Evolutionary conservation across 2,797 vertebrate genomes (phyloP).

Genomic region (Crocidura indochinensis): DNA sequence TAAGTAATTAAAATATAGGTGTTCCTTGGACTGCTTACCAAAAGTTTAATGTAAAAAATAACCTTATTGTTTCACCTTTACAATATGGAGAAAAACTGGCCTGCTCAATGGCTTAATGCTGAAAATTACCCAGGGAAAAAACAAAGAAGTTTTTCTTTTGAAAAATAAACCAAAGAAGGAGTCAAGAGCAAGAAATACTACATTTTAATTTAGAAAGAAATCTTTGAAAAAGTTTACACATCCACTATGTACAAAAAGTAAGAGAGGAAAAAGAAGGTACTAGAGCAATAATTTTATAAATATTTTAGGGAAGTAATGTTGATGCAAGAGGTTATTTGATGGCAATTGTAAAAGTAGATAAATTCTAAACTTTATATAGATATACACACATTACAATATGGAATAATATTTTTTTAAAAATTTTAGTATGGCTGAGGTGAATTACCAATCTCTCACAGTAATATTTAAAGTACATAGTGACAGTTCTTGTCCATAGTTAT

Average conservation of each 20-base stretch:
- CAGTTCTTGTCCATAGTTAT: too few relatives aligned
- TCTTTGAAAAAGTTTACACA: conserved; percentile 49
- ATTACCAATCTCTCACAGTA: too few relatives aligned
- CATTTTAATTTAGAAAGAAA: conserved; percentile 11
- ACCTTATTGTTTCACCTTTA: conserved; percentile 37
- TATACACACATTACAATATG: too few relatives aligned
- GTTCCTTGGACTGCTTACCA: conserved; percentile 24
- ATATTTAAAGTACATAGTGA: too few relatives aligned
- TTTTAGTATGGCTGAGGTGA: too few relatives aligned
- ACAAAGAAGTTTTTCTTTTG: conserved; percentile 45
- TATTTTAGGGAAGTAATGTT: conserved; percentile 31
- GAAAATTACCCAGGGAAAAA: conserved; percentile 63
- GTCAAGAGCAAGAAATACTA: conserved; percentile 30
- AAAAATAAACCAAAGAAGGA: conserved; percentile 58
- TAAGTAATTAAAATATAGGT: conserved; percentile 14
- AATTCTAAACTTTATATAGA: background rate
- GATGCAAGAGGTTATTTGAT: conserved; percentile 47
- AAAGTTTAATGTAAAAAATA: background rate
- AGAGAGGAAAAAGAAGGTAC: conserved; percentile 12
- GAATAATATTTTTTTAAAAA: too few relatives aligned
- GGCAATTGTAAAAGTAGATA: conserved; percentile 39
- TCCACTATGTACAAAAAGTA: conserved; percentile 26
- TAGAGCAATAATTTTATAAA: background rate
- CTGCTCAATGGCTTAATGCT: conserved; percentile 41
- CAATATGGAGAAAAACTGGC: conserved; percentile 36